A percentile compares a stretch with the other conserved stretches of the same genome.
Conservation (phyloP, 1,140 invertebrate genomes). For the Aphidius ervi region DNA sequence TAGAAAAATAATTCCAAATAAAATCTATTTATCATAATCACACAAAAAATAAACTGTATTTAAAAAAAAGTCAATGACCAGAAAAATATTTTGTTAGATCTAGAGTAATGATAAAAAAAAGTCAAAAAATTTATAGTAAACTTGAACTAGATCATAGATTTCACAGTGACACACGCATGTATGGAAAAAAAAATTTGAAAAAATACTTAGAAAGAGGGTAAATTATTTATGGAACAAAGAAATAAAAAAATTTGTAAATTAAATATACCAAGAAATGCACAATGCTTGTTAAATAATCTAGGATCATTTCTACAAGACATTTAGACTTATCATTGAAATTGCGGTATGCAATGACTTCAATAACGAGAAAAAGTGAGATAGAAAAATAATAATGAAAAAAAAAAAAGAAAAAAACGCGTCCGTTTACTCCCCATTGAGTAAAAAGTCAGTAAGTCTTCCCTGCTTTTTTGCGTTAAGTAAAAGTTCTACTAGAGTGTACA, state of each 20-base stretch:
- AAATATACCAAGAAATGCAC: conserved; percentile 37
- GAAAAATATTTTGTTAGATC: no score
- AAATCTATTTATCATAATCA: no score
- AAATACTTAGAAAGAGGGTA: conserved; percentile 16
- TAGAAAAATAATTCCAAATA: no score
- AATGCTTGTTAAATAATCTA: conserved; percentile 42
- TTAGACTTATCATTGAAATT: conserved; percentile 28
- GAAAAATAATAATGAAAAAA: conserved; percentile 16
- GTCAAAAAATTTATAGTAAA: no score
- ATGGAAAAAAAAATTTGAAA: neutral
- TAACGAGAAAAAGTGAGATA: conserved; percentile 10
- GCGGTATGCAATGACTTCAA: neutral
- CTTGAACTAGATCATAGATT: neutral
- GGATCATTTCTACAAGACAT: conserved; percentile 32
- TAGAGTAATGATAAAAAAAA: no score
- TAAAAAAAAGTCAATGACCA: no score
- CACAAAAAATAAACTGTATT: no score
- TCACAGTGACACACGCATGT: conserved; percentile 2
- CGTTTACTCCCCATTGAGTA: conserved; percentile 6
- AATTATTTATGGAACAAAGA: conserved; percentile 13
- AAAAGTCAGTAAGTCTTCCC: conserved; percentile 9
- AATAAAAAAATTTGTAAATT: conserved; percentile 34
- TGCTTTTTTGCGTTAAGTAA: no score
- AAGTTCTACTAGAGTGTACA: neutral
- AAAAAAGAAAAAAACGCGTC: neutral